Conservation (phyloP, 2,888 invertebrate genomes). For the Drosophila planitibia region DNA sequence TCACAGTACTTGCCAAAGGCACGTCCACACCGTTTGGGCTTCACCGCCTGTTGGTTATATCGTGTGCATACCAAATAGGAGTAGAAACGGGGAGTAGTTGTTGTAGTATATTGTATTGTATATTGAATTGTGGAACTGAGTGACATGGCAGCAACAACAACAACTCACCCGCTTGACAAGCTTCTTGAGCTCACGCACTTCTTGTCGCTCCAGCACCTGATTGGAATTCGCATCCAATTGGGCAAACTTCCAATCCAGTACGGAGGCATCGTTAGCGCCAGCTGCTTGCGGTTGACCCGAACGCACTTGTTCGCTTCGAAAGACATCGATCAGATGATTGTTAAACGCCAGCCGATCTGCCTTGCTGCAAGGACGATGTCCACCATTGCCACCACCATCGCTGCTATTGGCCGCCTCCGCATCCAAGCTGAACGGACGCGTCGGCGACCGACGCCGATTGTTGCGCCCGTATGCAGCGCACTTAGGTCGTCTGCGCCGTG, state of each 20-base stretch:
- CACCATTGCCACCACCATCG: slow-evolving; percentile 24
- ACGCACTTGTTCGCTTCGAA: slow-evolving; percentile 91
- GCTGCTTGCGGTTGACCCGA: slow-evolving; percentile 62
- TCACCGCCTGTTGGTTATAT: slow-evolving; percentile 87
- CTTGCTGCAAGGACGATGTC: slow-evolving; percentile 88
- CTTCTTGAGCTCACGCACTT: slow-evolving; percentile 92
- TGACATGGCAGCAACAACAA: slow-evolving; percentile 20
- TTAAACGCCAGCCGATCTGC: slow-evolving; percentile 93
- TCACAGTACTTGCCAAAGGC: slow-evolving; percentile 96
- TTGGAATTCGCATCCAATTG: slow-evolving; percentile 93
- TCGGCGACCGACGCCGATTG: slow-evolving; percentile 88
- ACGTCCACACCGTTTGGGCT: slow-evolving; percentile 95
- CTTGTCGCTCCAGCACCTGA: slow-evolving; percentile 91
- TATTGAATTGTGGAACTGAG: slow-evolving; percentile 17
- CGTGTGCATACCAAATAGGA: slow-evolving; percentile 49
- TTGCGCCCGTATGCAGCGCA: slow-evolving; percentile 88
- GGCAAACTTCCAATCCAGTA: slow-evolving; percentile 96
- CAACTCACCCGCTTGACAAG: slow-evolving; percentile 91
- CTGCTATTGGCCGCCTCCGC: slow-evolving; percentile 50
- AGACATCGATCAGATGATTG: slow-evolving; percentile 93
- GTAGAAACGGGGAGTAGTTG: slow-evolving; percentile 25
- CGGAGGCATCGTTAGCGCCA: slow-evolving; percentile 83
- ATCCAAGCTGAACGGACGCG: slow-evolving; percentile 84
- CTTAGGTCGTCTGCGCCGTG: slow-evolving; percentile 89
- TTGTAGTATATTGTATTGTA: slow-evolving; percentile 1